These are phyloP conservation scores for Strongylocentrotus purpuratus DNA, from an alignment of 35 echinoderm and acorn worm genomes.

Conservation along the genomic window DNA sequence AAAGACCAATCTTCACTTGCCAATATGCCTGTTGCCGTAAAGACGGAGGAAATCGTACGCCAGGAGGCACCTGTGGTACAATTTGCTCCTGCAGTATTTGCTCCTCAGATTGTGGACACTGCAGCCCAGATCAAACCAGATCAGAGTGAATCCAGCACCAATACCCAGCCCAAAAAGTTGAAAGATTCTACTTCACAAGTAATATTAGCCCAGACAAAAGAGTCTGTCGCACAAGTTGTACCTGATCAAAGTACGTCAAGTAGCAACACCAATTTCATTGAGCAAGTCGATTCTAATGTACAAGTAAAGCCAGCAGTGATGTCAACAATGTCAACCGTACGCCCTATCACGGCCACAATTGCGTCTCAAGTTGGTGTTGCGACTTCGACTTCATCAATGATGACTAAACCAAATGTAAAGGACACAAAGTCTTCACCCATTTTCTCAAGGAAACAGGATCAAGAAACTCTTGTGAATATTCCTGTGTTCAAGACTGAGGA, in stretches of 20 bases:
- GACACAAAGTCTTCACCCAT: not conserved
- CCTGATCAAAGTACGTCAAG: not conserved
- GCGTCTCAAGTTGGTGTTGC: too few relatives aligned
- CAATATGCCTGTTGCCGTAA: not conserved
- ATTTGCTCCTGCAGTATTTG: conserved; percentile 11
- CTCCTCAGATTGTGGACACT: not conserved
- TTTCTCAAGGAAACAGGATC: not conserved
- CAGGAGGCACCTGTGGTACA: not conserved
- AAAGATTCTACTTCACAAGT: conserved; percentile 26
- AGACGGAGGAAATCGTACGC: conserved; percentile 18
- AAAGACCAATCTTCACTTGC: conserved; percentile 1
- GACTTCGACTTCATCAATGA: not conserved
- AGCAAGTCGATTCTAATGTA: not conserved
- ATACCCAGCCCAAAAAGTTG: not conserved
- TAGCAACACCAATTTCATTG: not conserved
- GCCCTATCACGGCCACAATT: not conserved
- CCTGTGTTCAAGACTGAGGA: not conserved
- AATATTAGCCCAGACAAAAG: not conserved
- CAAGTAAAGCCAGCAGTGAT: conserved; percentile 13
- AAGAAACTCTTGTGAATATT: not conserved
- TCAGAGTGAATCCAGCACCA: conserved; percentile 18
- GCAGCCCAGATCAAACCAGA: conserved; percentile 23
- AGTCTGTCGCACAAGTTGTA: conserved; percentile 15
- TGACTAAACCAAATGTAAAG: not conserved
- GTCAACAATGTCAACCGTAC: not conserved